These are phyloP conservation scores for Eublepharis macularius DNA, from an alignment of 2,113 vertebrate species.

Conservation along the genomic window DNA sequence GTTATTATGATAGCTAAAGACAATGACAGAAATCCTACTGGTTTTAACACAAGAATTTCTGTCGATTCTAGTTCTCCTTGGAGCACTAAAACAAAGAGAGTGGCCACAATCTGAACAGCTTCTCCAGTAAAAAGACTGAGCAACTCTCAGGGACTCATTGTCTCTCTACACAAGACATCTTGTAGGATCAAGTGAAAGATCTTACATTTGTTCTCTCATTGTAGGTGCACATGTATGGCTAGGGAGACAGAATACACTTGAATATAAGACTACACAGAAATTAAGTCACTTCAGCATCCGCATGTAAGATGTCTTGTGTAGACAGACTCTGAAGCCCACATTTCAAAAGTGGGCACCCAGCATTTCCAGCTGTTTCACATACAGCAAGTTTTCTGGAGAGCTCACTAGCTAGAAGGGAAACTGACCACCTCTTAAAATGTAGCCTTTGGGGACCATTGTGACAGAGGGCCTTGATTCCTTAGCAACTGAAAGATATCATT, in stretches of 20 bases:
- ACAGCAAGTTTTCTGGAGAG: neutral
- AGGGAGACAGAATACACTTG: too few species aligned
- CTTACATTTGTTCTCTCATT: too few species aligned
- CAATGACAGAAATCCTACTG: neutral
- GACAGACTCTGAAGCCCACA: neutral
- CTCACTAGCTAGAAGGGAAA: neutral
- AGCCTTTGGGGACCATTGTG: conserved; percentile 11
- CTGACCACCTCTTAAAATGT: neutral
- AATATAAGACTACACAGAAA: too few species aligned
- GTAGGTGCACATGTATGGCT: too few species aligned
- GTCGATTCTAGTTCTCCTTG: neutral
- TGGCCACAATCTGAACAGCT: neutral
- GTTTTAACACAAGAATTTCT: neutral
- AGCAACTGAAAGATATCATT: conserved; percentile 24
- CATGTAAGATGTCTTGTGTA: too few species aligned
- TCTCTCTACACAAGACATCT: too few species aligned
- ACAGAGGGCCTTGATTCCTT: neutral
- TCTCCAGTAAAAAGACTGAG: too few species aligned
- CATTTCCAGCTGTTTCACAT: neutral
- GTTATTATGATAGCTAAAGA: neutral
- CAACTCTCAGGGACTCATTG: too few species aligned
- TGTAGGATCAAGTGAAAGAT: too few species aligned
- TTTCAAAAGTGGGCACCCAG: neutral
- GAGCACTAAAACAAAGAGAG: neutral
- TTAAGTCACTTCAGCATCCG: too few species aligned